Conservation (phyloP, 2,888 invertebrate species). For the Steromphala cineraria region DNA sequence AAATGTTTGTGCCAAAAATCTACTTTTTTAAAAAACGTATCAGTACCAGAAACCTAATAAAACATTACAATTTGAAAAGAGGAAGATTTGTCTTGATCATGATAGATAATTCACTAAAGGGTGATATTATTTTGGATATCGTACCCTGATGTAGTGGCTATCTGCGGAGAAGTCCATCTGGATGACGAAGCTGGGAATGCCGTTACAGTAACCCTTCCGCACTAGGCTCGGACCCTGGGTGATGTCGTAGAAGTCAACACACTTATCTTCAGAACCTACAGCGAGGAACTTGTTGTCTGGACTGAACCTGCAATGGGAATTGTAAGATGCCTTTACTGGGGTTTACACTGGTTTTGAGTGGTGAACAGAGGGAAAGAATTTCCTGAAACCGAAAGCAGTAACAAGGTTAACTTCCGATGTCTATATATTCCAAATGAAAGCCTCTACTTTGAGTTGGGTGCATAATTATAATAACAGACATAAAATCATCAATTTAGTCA, state of each 20-base stretch:
- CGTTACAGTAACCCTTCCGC: conserved; percentile 72
- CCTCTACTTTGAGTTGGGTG: too few species aligned
- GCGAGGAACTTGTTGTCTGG: conserved; percentile 70
- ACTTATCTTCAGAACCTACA: conserved; percentile 72
- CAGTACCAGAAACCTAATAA: background rate
- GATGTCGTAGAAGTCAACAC: conserved; percentile 74
- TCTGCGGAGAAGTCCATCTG: conserved; percentile 75
- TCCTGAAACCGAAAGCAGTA: too few species aligned
- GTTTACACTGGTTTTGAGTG: too few species aligned
- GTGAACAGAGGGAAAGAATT: too few species aligned
- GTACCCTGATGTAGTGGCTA: conserved; percentile 70
- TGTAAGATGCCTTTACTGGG: too few species aligned
- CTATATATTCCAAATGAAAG: background rate
- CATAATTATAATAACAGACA: too few species aligned
- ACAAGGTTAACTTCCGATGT: background rate
- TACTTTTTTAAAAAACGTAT: background rate
- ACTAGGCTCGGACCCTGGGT: conserved; percentile 61
- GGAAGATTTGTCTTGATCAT: too few species aligned
- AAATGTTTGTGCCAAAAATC: too few species aligned
- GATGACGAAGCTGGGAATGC: conserved; percentile 70
- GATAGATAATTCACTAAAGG: too few species aligned
- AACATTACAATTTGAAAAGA: too few species aligned
- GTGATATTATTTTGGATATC: conserved; percentile 15
- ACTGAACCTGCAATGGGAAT: conserved; percentile 67
- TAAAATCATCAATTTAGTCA: too few species aligned